A percentile compares a stretch with the other conserved stretches of the same genome.
These are phyloP conservation scores for Trichogramma evanescens DNA, from an alignment of 2,888 invertebrate species.

Conservation along the genomic window DNA sequence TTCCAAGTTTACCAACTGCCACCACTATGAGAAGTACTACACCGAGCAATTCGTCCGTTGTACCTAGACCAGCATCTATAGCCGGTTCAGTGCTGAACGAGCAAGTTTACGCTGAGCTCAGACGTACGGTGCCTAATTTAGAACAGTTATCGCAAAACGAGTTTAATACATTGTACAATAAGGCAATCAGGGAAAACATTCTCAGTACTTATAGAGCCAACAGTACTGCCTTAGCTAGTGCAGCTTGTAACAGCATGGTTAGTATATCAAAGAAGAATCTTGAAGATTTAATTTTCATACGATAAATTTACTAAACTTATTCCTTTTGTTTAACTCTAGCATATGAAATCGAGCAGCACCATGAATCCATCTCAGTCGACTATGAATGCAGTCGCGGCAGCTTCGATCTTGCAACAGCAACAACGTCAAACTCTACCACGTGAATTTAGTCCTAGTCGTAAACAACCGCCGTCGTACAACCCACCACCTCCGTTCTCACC, in stretches of 20 bases:
- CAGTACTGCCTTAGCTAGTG: constrained; percentile 22
- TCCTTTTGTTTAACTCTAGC: not conserved
- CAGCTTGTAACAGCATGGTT: constrained; percentile 10
- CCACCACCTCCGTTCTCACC: constrained; percentile 37
- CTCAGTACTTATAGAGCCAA: constrained; percentile 39
- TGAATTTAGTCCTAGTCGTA: constrained; percentile 38
- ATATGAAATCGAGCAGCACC: not conserved
- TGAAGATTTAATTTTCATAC: no score
- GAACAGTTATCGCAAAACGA: constrained; percentile 44
- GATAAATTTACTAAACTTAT: not conserved
- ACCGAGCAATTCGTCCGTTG: not conserved
- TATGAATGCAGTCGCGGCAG: not conserved
- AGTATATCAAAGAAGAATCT: not conserved
- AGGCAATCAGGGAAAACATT: constrained; percentile 44
- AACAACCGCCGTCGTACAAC: constrained; percentile 43
- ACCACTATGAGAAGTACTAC: not conserved
- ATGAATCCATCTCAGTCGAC: constrained; percentile 13
- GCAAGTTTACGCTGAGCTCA: constrained; percentile 43
- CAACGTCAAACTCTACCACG: constrained; percentile 28
- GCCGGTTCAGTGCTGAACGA: constrained; percentile 35
- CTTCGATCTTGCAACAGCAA: constrained; percentile 13
- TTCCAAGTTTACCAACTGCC: constrained; percentile 13
- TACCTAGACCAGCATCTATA: constrained; percentile 21
- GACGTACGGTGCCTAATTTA: constrained; percentile 42
- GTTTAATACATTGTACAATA: constrained; percentile 45